These are phyloP conservation scores for Drosophila algonquin DNA, from an alignment of 2,888 invertebrate species.

Conservation along the genomic window DNA sequence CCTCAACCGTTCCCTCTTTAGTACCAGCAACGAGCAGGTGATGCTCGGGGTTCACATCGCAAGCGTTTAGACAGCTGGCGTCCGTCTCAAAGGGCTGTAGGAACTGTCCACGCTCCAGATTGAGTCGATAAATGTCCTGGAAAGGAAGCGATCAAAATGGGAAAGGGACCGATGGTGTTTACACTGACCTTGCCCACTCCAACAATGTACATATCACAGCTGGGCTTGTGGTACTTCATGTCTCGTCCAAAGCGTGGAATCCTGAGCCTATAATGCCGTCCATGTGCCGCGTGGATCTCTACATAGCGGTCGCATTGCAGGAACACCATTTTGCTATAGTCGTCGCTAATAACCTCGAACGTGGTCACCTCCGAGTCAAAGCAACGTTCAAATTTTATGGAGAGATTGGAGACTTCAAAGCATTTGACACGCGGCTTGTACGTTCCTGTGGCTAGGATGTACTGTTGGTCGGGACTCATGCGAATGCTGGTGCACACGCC, in stretches of 20 bases:
- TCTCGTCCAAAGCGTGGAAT: conserved; percentile 98
- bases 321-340: conserved; percentile 95
- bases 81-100: conserved; percentile 92
- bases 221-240: conserved; percentile 93
- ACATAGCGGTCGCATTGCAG: conserved; percentile 94
- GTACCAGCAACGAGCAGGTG: conserved; percentile 94
- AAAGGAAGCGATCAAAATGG: conserved; percentile 2
- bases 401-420: conserved; percentile 97
- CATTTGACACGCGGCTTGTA: conserved; percentile 98
- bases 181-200: conserved; percentile 91
- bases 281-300: conserved; percentile 97
- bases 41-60: conserved; percentile 94
- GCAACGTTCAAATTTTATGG: conserved; percentile 98
- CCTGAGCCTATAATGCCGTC: conserved; percentile 94
- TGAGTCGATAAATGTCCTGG: conserved; percentile 96
- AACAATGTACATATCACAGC: conserved; percentile 96
- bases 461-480: conserved; percentile 95
- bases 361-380: conserved; percentile 98
- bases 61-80: conserved; percentile 91
- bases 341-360: conserved; percentile 96
- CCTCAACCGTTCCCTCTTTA: conserved; percentile 95
- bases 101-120: conserved; percentile 97
- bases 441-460: conserved; percentile 95
- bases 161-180: no score
- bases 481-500: conserved; percentile 93